These are phyloP conservation scores for Otolemur garnettii DNA, from an alignment of 2,113 vertebrate genomes.

Conservation along the genomic window DNA sequence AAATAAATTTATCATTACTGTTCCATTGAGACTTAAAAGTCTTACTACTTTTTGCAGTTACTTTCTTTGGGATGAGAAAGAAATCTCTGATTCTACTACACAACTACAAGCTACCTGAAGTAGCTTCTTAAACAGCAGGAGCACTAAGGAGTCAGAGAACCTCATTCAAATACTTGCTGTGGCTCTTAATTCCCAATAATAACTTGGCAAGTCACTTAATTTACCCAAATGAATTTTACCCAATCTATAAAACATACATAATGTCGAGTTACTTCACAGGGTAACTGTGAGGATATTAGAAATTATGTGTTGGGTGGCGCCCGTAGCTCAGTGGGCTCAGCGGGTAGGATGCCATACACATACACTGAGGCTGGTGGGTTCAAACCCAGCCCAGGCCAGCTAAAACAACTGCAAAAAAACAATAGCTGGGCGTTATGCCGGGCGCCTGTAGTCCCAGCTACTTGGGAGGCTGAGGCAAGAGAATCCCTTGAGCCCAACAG, in stretches of 20 bases:
- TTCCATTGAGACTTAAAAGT: conserved; percentile 43
- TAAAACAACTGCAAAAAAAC: too few relatives aligned
- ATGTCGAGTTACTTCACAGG: conserved; percentile 1
- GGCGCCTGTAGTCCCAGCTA: too few relatives aligned
- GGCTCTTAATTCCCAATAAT: background rate
- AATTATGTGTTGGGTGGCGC: background rate
- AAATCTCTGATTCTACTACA: background rate
- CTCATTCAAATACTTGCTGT: background rate
- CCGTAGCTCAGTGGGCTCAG: too few relatives aligned
- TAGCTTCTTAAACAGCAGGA: conserved; percentile 6
- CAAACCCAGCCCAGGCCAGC: too few relatives aligned
- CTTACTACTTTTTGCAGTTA: conserved; percentile 46
- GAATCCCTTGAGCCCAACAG: too few relatives aligned
- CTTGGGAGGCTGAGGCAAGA: too few relatives aligned
- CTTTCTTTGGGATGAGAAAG: background rate
- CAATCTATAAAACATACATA: background rate
- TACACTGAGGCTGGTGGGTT: too few relatives aligned
- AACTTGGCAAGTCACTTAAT: conserved; percentile 24
- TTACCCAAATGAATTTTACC: background rate
- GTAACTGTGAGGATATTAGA: background rate
- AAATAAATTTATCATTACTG: conserved; percentile 39
- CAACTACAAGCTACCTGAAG: conserved; percentile 7
- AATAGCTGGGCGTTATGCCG: too few relatives aligned
- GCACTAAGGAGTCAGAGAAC: background rate
- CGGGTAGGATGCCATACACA: too few relatives aligned